phyloP scores from a whole-genome alignment of 35 echinoderm and acorn worm genomes.

The Ptychodera flava region DNA sequence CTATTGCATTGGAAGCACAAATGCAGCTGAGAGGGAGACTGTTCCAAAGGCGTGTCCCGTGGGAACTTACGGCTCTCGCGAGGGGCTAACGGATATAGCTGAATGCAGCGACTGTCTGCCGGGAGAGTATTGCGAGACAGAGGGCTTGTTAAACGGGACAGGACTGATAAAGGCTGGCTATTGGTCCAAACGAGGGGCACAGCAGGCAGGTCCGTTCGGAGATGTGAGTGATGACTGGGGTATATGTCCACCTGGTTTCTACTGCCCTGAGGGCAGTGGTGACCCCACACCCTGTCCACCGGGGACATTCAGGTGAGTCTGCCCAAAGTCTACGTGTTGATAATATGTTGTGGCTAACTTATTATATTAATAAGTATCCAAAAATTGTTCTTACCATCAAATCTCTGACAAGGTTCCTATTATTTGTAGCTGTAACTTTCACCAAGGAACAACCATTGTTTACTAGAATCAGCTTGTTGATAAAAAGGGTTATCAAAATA shows the following conservation, averaged over 20 bases:
- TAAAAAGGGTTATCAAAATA: too few relatives aligned
- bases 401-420: too few relatives aligned
- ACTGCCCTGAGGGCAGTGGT: conserved; percentile 74
- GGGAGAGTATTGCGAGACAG: conserved; percentile 53
- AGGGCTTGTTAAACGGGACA: conserved; percentile 51
- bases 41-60: not conserved
- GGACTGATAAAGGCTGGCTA: conserved; percentile 63
- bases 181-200: conserved; percentile 60
- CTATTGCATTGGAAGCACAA: not conserved
- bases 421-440: too few relatives aligned
- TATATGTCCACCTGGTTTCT: conserved; percentile 73
- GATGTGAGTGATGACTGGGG: conserved; percentile 66
- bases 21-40: not conserved
- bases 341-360: too few relatives aligned
- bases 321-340: not conserved
- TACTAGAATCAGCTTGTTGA: too few relatives aligned
- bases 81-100: not conserved
- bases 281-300: conserved; percentile 62
- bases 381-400: too few relatives aligned
- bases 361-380: too few relatives aligned
- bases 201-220: conserved; percentile 78
- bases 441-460: too few relatives aligned
- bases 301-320: conserved; percentile 78
- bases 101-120: not conserved
- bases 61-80: not conserved